These are phyloP conservation scores for Acleris sparsana DNA, from an alignment of 2,888 invertebrate species.

Conservation along the genomic window DNA sequence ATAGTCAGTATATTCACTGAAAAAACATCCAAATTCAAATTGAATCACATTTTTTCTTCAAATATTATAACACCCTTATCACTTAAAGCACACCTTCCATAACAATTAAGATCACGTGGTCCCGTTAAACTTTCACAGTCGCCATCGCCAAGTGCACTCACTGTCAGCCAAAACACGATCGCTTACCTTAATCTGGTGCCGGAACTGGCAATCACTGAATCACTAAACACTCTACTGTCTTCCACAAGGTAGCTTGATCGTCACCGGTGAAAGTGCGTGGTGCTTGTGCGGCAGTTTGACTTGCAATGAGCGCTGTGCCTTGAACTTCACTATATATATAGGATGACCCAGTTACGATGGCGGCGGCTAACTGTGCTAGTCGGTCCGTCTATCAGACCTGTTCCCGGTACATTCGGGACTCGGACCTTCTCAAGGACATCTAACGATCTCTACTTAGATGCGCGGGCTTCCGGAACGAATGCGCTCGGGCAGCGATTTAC, in stretches of 20 bases:
- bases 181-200: constrained; percentile 72
- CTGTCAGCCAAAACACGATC: constrained; percentile 41
- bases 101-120: constrained; percentile 44
- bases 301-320: constrained; percentile 87
- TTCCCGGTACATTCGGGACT: constrained; percentile 64
- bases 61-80: constrained; percentile 32
- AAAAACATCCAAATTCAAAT: background rate
- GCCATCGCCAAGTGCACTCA: constrained; percentile 38
- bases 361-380: constrained; percentile 77
- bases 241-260: constrained; percentile 61
- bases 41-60: background rate
- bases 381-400: constrained; percentile 67
- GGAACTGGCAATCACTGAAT: constrained; percentile 67
- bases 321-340: constrained; percentile 94
- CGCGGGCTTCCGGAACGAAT: constrained; percentile 21
- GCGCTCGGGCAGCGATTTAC: constrained; percentile 7
- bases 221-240: constrained; percentile 68
- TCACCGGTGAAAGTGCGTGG: constrained; percentile 81
- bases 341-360: constrained; percentile 89
- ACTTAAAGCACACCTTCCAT: constrained; percentile 46
- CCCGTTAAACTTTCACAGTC: constrained; percentile 50
- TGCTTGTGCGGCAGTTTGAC: constrained; percentile 73
- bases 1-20: background rate
- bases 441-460: constrained; percentile 44
- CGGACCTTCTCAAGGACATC: constrained; percentile 61